Evolutionary conservation across 2,113 vertebrate genomes (phyloP).

Genomic region (Amia ocellicauda): DNA sequence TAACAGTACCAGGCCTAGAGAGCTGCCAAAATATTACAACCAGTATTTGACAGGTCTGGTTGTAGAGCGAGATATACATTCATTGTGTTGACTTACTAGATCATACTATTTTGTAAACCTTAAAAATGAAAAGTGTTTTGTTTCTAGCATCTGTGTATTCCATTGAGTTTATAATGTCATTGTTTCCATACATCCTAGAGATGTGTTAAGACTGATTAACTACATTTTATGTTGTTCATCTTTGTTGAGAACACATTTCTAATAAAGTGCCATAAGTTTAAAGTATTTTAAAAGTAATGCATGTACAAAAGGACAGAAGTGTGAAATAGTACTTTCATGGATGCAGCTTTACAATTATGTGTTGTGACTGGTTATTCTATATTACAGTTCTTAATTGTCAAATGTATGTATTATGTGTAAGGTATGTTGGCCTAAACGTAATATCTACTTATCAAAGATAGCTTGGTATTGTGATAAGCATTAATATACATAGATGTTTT

Average conservation of each 20-base stretch:
- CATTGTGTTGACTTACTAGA: too few species aligned
- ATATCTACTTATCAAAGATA: too few species aligned
- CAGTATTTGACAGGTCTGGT: too few species aligned
- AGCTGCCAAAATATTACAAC: too few species aligned
- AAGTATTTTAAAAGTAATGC: background rate
- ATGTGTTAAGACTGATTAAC: constrained; percentile 2
- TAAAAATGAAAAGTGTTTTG: background rate
- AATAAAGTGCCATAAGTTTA: constrained; percentile 11
- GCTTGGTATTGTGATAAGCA: too few species aligned
- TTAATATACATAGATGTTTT: too few species aligned
- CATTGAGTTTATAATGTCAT: background rate
- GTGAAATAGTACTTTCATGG: background rate
- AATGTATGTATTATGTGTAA: too few species aligned
- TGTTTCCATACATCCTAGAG: background rate
- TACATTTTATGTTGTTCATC: background rate
- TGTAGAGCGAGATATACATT: too few species aligned
- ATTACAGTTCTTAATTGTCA: background rate
- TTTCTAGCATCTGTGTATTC: background rate
- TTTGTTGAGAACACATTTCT: background rate
- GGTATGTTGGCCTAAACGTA: too few species aligned
- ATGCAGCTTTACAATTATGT: too few species aligned
- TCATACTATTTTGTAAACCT: too few species aligned
- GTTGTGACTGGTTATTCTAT: background rate
- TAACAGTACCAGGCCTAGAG: too few species aligned
- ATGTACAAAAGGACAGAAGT: background rate